Conservation (phyloP, 2,797 vertebrate genomes). For the Heterohyrax brucei region DNA sequence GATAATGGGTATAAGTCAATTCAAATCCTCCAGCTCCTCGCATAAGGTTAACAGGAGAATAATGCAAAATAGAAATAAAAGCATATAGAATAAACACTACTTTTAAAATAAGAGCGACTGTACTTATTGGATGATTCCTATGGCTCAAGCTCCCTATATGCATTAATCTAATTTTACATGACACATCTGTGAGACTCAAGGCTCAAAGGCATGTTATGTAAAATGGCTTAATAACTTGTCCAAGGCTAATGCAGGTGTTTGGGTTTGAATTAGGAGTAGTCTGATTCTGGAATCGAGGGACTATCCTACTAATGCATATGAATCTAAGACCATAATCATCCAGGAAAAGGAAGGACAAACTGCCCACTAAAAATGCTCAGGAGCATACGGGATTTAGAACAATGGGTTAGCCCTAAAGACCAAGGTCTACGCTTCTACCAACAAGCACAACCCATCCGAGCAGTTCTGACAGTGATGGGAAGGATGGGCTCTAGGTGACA, state of each 20-base stretch:
- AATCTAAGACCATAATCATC: background rate
- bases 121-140: background rate
- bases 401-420: background rate
- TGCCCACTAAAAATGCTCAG: background rate
- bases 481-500: background rate
- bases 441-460: background rate
- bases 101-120: conserved; percentile 51
- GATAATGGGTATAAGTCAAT: background rate
- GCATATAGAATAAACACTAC: background rate
- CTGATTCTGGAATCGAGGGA: conserved; percentile 1
- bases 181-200: background rate
- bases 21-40: background rate
- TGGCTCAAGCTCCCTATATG: background rate
- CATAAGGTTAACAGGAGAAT: background rate
- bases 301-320: background rate
- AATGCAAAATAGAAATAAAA: conserved; percentile 13
- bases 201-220: too few species aligned
- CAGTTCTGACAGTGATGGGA: background rate
- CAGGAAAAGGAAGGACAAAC: conserved; percentile 5
- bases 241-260: background rate
- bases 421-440: background rate
- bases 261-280: conserved; percentile 48
- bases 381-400: background rate
- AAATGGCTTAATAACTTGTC: background rate
- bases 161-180: background rate